Evolutionary conservation across 2,113 vertebrate species (phyloP).

Genomic region (Corapipo altera): DNA sequence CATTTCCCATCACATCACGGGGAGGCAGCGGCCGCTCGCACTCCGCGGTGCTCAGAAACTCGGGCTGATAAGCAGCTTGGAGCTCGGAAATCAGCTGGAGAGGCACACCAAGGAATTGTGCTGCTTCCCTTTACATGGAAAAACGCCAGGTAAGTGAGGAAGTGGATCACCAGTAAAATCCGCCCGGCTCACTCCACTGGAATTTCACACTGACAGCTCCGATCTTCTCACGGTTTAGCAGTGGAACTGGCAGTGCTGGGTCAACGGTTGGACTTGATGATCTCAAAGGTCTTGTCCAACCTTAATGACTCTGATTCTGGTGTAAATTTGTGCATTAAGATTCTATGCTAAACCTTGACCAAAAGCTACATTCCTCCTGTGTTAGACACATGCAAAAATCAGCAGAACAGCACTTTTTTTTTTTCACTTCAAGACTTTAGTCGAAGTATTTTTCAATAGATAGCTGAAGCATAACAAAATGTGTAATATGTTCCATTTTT

Average conservation of each 20-base stretch:
- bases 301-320: not conserved
- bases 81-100: not conserved
- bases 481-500: not conserved
- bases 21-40: not conserved
- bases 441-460: not conserved
- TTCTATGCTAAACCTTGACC: not conserved
- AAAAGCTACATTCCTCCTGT: not conserved
- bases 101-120: not conserved
- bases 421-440: not conserved
- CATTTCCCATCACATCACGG: constrained; percentile 1
- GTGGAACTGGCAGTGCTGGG: not conserved
- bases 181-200: rapidly evolving
- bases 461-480: not conserved
- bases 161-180: not conserved
- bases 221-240: not conserved
- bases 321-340: not conserved
- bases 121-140: not conserved
- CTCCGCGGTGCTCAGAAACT: not conserved
- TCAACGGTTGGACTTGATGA: rapidly evolving
- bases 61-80: rapidly evolving
- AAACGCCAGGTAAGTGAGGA: not conserved
- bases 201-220: not conserved
- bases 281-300: not conserved
- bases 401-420: not conserved
- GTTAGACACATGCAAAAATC: not conserved